A percentile compares a stretch with the other conserved stretches of the same genome.
phyloP scores from a whole-genome alignment of 2,113 vertebrate species.

The Salminus brasiliensis region DNA sequence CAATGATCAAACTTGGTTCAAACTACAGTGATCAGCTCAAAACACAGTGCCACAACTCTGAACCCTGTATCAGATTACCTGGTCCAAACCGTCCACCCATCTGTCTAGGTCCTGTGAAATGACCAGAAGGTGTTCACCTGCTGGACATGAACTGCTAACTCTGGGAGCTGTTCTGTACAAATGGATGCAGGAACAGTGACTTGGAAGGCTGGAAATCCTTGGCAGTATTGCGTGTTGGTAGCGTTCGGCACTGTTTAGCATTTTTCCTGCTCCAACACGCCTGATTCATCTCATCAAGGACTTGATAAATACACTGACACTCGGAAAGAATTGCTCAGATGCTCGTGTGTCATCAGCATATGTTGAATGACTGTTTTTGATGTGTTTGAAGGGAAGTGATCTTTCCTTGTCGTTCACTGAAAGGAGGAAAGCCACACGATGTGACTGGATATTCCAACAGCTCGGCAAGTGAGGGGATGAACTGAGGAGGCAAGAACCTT shows the following conservation, averaged over 20 bases:
- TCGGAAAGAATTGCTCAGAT: not conserved
- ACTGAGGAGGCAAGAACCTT: too few relatives aligned
- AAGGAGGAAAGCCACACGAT: too few relatives aligned
- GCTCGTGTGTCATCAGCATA: not conserved
- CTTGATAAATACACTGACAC: slow-evolving; percentile 2
- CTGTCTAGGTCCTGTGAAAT: not conserved
- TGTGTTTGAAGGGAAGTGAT: not conserved
- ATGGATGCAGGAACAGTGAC: not conserved
- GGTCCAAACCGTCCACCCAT: not conserved
- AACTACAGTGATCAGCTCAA: not conserved
- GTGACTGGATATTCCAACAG: too few relatives aligned
- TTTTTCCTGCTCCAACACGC: not conserved
- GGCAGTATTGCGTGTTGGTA: not conserved
- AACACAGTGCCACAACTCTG: not conserved
- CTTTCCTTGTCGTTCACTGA: too few relatives aligned
- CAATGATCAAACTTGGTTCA: not conserved
- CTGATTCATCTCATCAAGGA: slow-evolving; percentile 6
- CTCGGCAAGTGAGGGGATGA: too few relatives aligned
- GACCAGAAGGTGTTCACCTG: not conserved
- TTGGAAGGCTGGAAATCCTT: not conserved
- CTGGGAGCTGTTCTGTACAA: not conserved
- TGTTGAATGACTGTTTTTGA: not conserved
- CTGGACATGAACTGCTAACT: not conserved
- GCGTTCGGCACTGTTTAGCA: not conserved
- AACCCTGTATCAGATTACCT: not conserved